Evolutionary conservation across 2,888 invertebrate genomes (phyloP).

Genomic region (Acanthosepion lycidas): DNA sequence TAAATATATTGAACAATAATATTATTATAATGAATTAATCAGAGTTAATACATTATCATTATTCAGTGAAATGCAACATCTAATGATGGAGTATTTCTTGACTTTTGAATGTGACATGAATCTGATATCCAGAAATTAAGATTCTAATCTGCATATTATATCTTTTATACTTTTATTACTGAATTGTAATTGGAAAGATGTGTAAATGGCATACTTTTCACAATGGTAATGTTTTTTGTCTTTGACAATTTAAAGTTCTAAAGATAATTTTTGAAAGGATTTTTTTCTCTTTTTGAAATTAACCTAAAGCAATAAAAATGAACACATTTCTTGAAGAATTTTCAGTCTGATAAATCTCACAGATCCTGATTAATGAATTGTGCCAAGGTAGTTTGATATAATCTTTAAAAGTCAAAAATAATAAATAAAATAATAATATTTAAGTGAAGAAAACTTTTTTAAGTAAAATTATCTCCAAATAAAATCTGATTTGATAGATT

Average conservation of each 20-base stretch:
- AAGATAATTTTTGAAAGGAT: neutral
- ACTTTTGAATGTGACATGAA: neutral
- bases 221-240: neutral
- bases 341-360: neutral
- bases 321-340: too few relatives aligned
- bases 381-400: constrained; percentile 22
- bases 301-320: constrained; percentile 13
- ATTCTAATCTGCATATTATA: neutral
- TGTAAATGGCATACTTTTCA: neutral
- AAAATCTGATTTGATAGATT: constrained; percentile 33
- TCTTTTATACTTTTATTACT: neutral
- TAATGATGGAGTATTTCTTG: neutral
- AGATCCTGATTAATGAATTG: constrained; percentile 4
- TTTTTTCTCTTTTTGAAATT: neutral
- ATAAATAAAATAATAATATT: neutral
- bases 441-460: neutral
- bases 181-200: neutral
- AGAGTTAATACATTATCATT: too few relatives aligned
- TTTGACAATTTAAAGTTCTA: neutral
- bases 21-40: too few relatives aligned
- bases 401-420: neutral
- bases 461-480: neutral
- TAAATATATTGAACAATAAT: too few relatives aligned
- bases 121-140: neutral
- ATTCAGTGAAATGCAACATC: too few relatives aligned